Conservation (phyloP, 92 coral and sea anemone genomes). For the Montipora capitata region DNA sequence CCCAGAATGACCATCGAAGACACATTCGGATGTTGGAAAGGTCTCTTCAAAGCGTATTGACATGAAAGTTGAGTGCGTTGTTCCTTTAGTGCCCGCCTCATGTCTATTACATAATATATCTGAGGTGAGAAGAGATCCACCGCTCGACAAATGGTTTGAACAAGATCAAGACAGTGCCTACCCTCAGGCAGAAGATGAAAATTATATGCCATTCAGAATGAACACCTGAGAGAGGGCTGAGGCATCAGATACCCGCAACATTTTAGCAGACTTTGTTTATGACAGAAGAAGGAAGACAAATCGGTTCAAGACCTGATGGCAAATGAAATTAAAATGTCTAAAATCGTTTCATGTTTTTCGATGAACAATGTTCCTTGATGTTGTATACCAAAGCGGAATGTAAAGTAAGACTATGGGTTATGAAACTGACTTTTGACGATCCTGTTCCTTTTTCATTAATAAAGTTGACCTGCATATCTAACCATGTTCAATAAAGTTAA, state of each 20-base stretch:
- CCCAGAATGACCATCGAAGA: constrained; percentile 73
- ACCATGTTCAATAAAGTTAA: background rate
- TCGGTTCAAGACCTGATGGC: constrained; percentile 5
- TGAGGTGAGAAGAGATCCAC: constrained; percentile 21
- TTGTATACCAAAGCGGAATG: background rate
- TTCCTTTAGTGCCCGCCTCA: constrained; percentile 6
- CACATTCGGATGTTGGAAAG: constrained; percentile 75
- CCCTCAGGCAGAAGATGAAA: background rate
- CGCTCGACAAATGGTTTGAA: background rate
- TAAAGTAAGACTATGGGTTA: background rate
- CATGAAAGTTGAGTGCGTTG: constrained; percentile 19
- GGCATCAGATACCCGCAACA: background rate
- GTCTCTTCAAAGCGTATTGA: constrained; percentile 62
- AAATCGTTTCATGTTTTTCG: background rate
- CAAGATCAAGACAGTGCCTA: background rate
- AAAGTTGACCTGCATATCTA: background rate
- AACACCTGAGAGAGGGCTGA: background rate
- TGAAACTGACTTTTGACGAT: background rate
- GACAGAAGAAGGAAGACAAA: background rate
- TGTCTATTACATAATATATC: constrained; percentile 40
- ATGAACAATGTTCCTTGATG: background rate
- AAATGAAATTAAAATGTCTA: background rate
- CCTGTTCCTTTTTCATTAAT: background rate
- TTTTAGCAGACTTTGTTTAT: background rate
- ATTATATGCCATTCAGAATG: background rate